Conservation (phyloP, 2,113 vertebrate species). For the Cervus canadensis region DNA sequence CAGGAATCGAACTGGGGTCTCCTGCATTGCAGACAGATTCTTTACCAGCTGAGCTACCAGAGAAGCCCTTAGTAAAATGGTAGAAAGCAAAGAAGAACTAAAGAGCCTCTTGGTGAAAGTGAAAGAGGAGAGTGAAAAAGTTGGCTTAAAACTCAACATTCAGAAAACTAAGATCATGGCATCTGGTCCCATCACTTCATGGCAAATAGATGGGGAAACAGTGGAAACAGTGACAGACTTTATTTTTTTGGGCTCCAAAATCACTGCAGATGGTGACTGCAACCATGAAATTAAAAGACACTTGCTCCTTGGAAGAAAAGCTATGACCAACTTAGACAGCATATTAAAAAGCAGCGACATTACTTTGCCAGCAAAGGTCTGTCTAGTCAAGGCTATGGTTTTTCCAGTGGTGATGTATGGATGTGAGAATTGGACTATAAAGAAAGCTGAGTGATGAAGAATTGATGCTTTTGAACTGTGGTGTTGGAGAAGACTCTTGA, state of each 20-base stretch:
- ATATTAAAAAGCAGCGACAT: neutral
- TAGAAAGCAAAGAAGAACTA: neutral
- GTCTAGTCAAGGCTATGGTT: neutral
- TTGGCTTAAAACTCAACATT: neutral
- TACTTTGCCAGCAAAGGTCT: neutral
- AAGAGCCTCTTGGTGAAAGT: neutral
- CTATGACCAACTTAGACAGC: neutral
- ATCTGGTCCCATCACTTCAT: neutral
- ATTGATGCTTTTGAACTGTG: neutral
- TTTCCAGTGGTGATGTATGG: neutral
- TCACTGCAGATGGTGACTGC: neutral
- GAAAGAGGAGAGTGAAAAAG: neutral
- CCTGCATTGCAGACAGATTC: neutral
- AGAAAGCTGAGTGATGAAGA: neutral
- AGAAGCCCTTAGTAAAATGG: neutral
- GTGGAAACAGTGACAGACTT: neutral
- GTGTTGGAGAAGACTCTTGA: neutral
- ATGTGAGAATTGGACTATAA: neutral
- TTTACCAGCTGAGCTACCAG: neutral
- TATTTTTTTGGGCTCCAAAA: neutral
- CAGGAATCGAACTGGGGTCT: neutral
- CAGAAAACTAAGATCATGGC: neutral
- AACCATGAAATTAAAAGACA: neutral
- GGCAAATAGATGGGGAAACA: neutral
- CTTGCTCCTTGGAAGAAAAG: neutral